Percentiles rank a stretch among this genome's conserved stretches.
Evolutionary conservation across 2,888 invertebrate genomes (phyloP).

Genomic region (Thereva unica): DNA sequence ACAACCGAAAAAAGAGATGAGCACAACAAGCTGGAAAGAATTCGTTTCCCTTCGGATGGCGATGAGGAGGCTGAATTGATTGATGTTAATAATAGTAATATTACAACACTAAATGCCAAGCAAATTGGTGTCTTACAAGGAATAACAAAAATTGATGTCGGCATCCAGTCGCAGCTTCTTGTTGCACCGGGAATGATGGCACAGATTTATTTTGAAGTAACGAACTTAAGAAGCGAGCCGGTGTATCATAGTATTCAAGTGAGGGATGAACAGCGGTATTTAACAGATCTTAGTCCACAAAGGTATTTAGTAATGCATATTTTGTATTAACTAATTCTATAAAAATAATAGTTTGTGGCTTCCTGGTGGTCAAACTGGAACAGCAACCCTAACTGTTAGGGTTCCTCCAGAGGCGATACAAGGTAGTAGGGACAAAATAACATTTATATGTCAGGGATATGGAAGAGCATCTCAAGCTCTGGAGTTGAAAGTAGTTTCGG

Average conservation of each 20-base stretch:
- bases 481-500: slow-evolving; percentile 56
- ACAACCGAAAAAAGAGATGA: background rate
- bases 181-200: slow-evolving; percentile 52
- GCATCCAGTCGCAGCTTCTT: slow-evolving; percentile 59
- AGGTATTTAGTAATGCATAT: slow-evolving; percentile 47
- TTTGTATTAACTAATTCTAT: slow-evolving; percentile 35
- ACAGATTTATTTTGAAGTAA: slow-evolving; percentile 71
- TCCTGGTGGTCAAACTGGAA: slow-evolving; percentile 59
- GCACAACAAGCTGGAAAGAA: slow-evolving; percentile 20
- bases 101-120: background rate
- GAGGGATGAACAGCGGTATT: slow-evolving; percentile 63
- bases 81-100: slow-evolving; percentile 18
- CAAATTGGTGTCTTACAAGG: slow-evolving; percentile 19
- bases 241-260: slow-evolving; percentile 65
- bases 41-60: slow-evolving; percentile 26
- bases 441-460: slow-evolving; percentile 63
- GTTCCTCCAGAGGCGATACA: slow-evolving; percentile 60
- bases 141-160: slow-evolving; percentile 58
- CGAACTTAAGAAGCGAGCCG: slow-evolving; percentile 67
- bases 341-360: slow-evolving; percentile 48
- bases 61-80: slow-evolving; percentile 12
- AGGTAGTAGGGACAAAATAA: slow-evolving; percentile 65
- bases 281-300: slow-evolving; percentile 63
- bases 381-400: slow-evolving; percentile 62
- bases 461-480: slow-evolving; percentile 56